Percentiles rank a stretch among this genome's conserved stretches.
These are phyloP conservation scores for Harmothoe impar DNA, from an alignment of 2,888 invertebrate species.

Conservation along the genomic window DNA sequence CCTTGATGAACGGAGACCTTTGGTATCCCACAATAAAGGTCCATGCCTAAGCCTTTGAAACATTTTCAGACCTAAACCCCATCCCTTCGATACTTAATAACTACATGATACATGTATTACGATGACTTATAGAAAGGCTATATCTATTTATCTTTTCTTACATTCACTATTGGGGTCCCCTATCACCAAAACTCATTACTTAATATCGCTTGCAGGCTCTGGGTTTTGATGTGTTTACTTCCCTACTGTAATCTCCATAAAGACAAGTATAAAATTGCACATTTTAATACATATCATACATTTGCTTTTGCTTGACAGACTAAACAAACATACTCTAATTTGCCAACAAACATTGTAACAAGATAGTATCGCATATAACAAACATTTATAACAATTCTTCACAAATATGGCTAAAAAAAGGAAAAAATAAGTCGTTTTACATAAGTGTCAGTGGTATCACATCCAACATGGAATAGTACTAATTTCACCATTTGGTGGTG, in stretches of 20 bases:
- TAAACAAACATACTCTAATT: neutral
- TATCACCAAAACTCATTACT: no score
- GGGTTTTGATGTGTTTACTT: no score
- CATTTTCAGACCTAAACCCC: no score
- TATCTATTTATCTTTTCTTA: no score
- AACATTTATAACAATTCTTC: neutral
- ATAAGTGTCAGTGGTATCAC: neutral
- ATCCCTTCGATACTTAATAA: no score
- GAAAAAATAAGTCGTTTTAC: neutral
- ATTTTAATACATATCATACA: neutral
- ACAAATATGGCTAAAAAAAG: neutral
- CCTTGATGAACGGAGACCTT: no score
- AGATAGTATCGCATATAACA: neutral
- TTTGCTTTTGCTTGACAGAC: neutral
- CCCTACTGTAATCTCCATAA: conserved; percentile 1
- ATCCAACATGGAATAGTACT: conserved; percentile 20
- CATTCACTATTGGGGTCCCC: no score
- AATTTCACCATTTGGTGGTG: neutral
- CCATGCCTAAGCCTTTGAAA: no score
- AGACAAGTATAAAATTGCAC: neutral
- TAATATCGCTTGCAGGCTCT: no score
- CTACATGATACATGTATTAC: no score
- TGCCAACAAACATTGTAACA: neutral
- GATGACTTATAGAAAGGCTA: no score
- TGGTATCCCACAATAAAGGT: no score